phyloP scores from a whole-genome alignment of 2,797 vertebrate species.

The Gouania willdenowi region DNA sequence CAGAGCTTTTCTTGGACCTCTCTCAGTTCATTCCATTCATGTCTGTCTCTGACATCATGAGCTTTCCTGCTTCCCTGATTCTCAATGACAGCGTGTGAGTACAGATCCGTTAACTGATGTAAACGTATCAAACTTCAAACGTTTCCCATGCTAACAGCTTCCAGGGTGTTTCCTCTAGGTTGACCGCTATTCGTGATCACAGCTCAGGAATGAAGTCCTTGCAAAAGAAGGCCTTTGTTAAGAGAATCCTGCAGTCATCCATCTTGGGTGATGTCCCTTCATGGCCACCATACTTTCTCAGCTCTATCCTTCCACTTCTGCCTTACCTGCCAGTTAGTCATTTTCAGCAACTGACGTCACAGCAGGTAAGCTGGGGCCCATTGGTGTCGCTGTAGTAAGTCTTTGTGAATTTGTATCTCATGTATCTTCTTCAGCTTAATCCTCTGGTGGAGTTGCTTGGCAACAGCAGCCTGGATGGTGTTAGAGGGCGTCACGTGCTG shows the following conservation, averaged over 20 bases:
- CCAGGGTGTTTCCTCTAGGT: constrained; percentile 68
- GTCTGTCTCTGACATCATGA: constrained; percentile 87
- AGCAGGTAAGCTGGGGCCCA: constrained; percentile 87
- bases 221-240: constrained; percentile 87
- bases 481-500: constrained; percentile 82
- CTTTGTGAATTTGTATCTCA: too few relatives aligned
- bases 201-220: constrained; percentile 81
- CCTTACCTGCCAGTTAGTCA: constrained; percentile 83
- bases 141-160: constrained; percentile 7
- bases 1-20: constrained; percentile 86
- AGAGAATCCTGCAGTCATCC: constrained; percentile 81
- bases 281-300: constrained; percentile 84
- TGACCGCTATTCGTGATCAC: constrained; percentile 83
- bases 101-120: neutral
- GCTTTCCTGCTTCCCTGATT: constrained; percentile 83
- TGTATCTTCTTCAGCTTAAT: constrained; percentile 71
- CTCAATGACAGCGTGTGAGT: constrained; percentile 89
- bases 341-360: constrained; percentile 84
- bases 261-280: constrained; percentile 80
- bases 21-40: constrained; percentile 90
- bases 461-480: constrained; percentile 79
- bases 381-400: too few relatives aligned
- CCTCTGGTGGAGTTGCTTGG: constrained; percentile 82
- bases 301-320: constrained; percentile 79
- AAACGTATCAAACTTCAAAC: too few relatives aligned